These are phyloP conservation scores for Odontocerum albicorne DNA, from an alignment of 2,888 invertebrate species.

Conservation along the genomic window DNA sequence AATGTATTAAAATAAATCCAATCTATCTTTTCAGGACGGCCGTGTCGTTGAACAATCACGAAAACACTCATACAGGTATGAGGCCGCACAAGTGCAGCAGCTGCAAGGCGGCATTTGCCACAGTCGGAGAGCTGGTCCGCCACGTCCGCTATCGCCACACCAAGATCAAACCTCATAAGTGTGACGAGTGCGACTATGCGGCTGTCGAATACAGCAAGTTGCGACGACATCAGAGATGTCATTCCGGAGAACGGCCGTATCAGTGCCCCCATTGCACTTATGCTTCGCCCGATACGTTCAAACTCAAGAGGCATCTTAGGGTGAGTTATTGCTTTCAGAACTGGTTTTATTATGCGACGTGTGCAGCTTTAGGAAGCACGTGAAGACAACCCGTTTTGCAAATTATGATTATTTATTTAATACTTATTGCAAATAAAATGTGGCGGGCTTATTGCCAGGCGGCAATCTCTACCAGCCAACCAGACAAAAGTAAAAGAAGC, in stretches of 20 bases:
- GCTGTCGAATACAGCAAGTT: slow-evolving; percentile 95
- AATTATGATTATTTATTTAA: no score
- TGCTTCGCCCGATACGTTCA: slow-evolving; percentile 97
- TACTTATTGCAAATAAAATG: no score
- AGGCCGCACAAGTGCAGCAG: slow-evolving; percentile 64
- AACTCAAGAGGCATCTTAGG: slow-evolving; percentile 91
- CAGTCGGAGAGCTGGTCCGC: slow-evolving; percentile 80
- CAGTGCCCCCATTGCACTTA: slow-evolving; percentile 97
- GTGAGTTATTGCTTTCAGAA: slow-evolving; percentile 60
- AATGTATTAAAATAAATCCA: no score
- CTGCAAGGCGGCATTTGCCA: slow-evolving; percentile 29
- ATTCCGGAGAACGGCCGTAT: slow-evolving; percentile 88
- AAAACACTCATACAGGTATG: slow-evolving; percentile 86
- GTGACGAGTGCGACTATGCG: slow-evolving; percentile 94
- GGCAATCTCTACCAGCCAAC: no score
- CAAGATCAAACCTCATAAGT: slow-evolving; percentile 96
- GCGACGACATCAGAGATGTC: slow-evolving; percentile 91
- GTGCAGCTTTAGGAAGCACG: no score
- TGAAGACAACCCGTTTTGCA: neutral
- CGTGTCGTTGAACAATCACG: slow-evolving; percentile 81
- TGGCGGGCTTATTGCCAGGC: no score
- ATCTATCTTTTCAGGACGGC: slow-evolving; percentile 51
- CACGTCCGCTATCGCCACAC: slow-evolving; percentile 95
- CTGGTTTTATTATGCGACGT: neutral
- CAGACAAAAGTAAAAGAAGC: no score